Evolutionary conservation across 1,140 invertebrate genomes (phyloP), one percentile per base, ranked within the genome.

Genomic region (Magallana angulata): DNA sequence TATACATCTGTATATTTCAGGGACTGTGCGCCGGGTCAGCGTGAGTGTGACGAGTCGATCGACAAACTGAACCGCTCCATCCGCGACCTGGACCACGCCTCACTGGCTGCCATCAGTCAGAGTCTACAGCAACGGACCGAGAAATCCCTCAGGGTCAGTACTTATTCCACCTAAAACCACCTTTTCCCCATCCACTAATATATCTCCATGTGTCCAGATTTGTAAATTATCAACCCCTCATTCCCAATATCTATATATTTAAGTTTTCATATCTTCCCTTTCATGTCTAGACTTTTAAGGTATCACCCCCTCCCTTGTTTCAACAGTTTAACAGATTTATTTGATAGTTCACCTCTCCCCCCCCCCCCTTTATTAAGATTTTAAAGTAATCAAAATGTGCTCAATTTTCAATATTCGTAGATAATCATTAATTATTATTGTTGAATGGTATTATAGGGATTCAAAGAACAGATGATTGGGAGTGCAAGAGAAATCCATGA

Each of bases 11-110:
- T 84, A 64, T 85, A 76, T 93, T 92, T 59, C 91, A 97, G 98
- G 62, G 98, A 99, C 91, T 98, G 98, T 93, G 98, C 98, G 0
- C 98, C 99, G 0, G 99, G 99, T 0, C 98, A 99, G 93, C 97
- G 97, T 7, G 98, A 99, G 95, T 99, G 98, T 94, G 97, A 98
- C 64, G 95, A 96, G 1, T 97, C 97, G 0, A 96, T 99, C 84
- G 97, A 98, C 24, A 97, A 97, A 24, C 94, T 99, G 7, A 97
- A 96, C 81, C 95, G 96, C 0, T 96, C 97, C 87, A 97, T 98
- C 5, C 95, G 97, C 0, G 97, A 98, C 76, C 94, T 99, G 56
- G 98, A 99, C 94, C 97, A 97, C 89, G 97, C 97, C 3, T 97
- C 97, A 0, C 95, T 99, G 87, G 97, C 97, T 76, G 97, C 98